These are phyloP conservation scores for Amphimedon queenslandica DNA, from an alignment of 37 sponge, comb jelly and placozoan species.

Conservation along the genomic window DNA sequence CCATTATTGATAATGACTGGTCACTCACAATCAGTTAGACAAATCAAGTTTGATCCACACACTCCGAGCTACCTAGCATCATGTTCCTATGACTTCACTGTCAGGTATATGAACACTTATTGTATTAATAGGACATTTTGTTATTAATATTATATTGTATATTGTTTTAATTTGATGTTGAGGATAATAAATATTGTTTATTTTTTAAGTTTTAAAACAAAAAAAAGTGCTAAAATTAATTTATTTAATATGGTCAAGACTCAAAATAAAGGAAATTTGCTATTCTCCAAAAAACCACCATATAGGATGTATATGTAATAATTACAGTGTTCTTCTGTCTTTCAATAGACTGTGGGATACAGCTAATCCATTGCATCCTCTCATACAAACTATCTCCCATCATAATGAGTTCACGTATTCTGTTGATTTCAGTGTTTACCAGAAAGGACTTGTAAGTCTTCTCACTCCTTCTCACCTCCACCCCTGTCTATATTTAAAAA, in stretches of 20 bases:
- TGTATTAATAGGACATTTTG: too few species aligned
- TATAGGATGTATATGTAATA: slow-evolving; percentile 6
- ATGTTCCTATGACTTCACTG: slow-evolving; percentile 81
- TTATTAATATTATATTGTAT: too few species aligned
- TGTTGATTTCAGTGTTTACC: slow-evolving; percentile 51
- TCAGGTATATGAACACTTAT: slow-evolving; percentile 40
- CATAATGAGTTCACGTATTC: slow-evolving; percentile 83
- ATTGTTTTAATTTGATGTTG: too few species aligned
- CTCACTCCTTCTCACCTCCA: too few species aligned
- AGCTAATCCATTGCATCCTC: slow-evolving; percentile 5
- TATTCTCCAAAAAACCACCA: too few species aligned
- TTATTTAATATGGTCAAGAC: too few species aligned
- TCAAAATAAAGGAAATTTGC: too few species aligned
- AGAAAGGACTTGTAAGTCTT: slow-evolving; percentile 55
- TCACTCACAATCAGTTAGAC: slow-evolving; percentile 65
- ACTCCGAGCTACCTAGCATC: slow-evolving; percentile 45
- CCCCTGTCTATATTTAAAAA: too few species aligned
- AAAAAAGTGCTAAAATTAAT: too few species aligned
- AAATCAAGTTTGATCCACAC: slow-evolving; percentile 68
- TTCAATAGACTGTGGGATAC: slow-evolving; percentile 55
- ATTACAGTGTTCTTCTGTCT: not conserved
- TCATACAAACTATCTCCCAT: slow-evolving; percentile 60
- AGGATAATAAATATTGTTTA: too few species aligned
- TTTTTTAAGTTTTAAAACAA: too few species aligned
- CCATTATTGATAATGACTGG: slow-evolving; percentile 39